Base-by-base conservation (phyloP, 2,113 vertebrate species). In the Ardeotis arabs region DNA sequence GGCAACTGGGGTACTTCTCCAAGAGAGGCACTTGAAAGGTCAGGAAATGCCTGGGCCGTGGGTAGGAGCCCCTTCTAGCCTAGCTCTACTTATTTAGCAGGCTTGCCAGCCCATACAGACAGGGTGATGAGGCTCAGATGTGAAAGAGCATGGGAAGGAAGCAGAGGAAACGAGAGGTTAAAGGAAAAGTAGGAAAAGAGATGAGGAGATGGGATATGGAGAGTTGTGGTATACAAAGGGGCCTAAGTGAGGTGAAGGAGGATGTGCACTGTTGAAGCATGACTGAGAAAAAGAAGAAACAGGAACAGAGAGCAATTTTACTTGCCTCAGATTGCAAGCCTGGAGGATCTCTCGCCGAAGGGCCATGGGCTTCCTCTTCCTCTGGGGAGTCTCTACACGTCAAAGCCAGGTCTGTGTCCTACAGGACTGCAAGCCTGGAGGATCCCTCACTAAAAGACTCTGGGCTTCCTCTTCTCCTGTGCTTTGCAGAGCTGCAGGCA, bases 21-120 rank as follows among this genome's bases (percentile, higher is more conserved):
- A 24, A 82, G 80, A 78, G 69, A 86, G 82, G 70, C 84, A 70
- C 93, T 95, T 60, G 77, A 84, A 90, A 82, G 70, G 80, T 90
- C 91, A 92, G 91, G 82, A 92, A 58, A 89, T 79, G 91, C 80
- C 75, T 92, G 59, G 53, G 68, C 63, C 4, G 7, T 67, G 69
- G 76, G 89, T 33, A 76, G 84, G 62, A 94, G 81, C 67, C 62
- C 55, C 84, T 95, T 92, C 58, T 63, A 72, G 64, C n/a, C 44
- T 25, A 41, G 62, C 50, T 75, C 19, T 85, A 67, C 35, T 80
- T 75, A 49, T 70, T 63, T 81, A 87, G 63, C 49, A 58, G 33
- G 49, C 69, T 52, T 45, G 28, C 33, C 33, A 70, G 49, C 73
- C 55, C 70, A 12, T 37, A 47, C 44, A 31, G 50, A 45, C 45